These are phyloP conservation scores for Ariopsis seemanni DNA, from an alignment of 2,113 vertebrate species.

Conservation along the genomic window DNA sequence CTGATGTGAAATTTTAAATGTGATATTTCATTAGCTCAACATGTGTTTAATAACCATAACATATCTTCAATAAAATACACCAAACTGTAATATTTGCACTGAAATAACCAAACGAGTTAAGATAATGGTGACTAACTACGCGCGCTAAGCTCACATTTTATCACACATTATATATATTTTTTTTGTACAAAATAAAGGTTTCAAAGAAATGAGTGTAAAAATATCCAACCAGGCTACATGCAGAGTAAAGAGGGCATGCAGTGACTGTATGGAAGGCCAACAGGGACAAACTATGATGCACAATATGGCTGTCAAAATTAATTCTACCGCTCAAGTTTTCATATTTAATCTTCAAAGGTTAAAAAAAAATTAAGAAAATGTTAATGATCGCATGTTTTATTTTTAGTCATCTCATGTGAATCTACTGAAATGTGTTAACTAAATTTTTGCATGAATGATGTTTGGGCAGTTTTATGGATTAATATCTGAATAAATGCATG, in stretches of 20 bases:
- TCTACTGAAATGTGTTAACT: background rate
- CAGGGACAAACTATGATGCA: background rate
- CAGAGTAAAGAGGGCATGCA: background rate
- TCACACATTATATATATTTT: background rate
- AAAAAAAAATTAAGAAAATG: background rate
- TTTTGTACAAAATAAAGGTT: background rate
- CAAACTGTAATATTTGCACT: too few relatives aligned
- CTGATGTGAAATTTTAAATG: background rate
- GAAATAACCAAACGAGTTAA: background rate
- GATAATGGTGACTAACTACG: background rate
- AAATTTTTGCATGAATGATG: background rate
- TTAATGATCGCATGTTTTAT: background rate
- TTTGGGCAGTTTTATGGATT: background rate
- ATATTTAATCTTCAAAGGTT: background rate
- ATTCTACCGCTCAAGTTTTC: background rate
- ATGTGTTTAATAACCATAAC: too few relatives aligned
- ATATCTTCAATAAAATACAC: too few relatives aligned
- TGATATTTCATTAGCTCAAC: background rate
- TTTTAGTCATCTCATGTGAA: background rate
- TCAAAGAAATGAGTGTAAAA: background rate
- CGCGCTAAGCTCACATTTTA: background rate
- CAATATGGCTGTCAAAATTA: background rate
- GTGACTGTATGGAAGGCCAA: constrained; percentile 6
- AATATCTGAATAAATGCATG: background rate
- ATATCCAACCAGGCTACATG: background rate